Conservation (phyloP, 2,113 vertebrate species). For the Castor canadensis region DNA sequence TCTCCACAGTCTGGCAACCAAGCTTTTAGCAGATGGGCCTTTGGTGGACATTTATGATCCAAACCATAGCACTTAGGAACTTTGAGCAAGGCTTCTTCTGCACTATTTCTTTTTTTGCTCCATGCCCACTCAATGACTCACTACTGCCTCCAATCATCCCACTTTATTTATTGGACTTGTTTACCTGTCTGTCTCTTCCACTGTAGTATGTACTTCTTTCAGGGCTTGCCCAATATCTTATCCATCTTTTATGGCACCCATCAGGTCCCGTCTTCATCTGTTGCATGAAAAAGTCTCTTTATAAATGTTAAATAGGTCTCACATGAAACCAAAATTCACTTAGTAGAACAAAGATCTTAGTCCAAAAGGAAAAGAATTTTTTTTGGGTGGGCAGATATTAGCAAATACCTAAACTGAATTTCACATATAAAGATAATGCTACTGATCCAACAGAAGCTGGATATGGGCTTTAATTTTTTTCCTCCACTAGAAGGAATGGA, state of each 20-base stretch:
- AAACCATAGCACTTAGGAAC: not conserved
- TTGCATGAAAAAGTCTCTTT: not conserved
- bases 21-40: not conserved
- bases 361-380: not conserved
- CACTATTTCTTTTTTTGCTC: not conserved
- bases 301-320: not conserved
- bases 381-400: not conserved
- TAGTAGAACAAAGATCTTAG: slow-evolving; percentile 4
- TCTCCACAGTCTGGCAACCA: too few relatives aligned
- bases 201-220: not conserved
- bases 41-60: not conserved
- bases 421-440: not conserved
- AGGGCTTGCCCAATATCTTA: not conserved
- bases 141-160: accelerated
- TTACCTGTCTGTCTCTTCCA: not conserved
- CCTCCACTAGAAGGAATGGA: not conserved
- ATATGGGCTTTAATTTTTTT: not conserved
- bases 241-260: not conserved
- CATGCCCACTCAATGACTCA: accelerated
- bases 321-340: not conserved
- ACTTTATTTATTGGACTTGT: not conserved
- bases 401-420: slow-evolving; percentile 11
- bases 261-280: not conserved
- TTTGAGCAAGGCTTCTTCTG: not conserved
- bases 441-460: not conserved